Percentiles rank a stretch among this genome's conserved stretches.
These are phyloP conservation scores for Squalus acanthias DNA, from an alignment of 2,797 vertebrate species.

Conservation along the genomic window DNA sequence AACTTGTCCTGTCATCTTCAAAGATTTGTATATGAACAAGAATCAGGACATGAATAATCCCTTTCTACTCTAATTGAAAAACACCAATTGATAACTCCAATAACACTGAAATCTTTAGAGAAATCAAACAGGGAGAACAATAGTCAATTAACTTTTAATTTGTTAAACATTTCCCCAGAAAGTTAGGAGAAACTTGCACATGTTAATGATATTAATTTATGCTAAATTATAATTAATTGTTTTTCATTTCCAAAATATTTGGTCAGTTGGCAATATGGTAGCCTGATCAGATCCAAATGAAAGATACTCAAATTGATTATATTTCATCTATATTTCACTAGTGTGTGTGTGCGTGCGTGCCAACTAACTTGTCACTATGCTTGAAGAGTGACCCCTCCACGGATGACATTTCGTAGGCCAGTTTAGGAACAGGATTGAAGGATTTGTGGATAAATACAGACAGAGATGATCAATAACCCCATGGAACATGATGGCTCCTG, in stretches of 20 bases:
- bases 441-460: background rate
- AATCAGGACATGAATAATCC: background rate
- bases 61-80: slow-evolving; percentile 23
- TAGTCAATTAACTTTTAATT: slow-evolving; percentile 30
- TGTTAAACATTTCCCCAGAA: slow-evolving; percentile 13
- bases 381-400: background rate
- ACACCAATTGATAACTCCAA: slow-evolving; percentile 17
- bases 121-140: slow-evolving; percentile 2
- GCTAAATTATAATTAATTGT: background rate
- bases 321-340: background rate
- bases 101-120: background rate
- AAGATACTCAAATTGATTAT: background rate
- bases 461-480: background rate
- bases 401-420: background rate
- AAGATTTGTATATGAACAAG: background rate
- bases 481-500: background rate
- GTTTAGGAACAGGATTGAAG: background rate
- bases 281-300: background rate
- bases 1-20: background rate
- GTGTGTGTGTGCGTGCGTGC: background rate
- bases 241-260: slow-evolving; percentile 1
- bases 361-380: background rate
- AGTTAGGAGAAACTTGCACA: background rate
- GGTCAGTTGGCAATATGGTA: background rate
- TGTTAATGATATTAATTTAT: slow-evolving; percentile 6